phyloP scores from a whole-genome alignment of 2,797 vertebrate species.

The Synanceia verrucosa region DNA sequence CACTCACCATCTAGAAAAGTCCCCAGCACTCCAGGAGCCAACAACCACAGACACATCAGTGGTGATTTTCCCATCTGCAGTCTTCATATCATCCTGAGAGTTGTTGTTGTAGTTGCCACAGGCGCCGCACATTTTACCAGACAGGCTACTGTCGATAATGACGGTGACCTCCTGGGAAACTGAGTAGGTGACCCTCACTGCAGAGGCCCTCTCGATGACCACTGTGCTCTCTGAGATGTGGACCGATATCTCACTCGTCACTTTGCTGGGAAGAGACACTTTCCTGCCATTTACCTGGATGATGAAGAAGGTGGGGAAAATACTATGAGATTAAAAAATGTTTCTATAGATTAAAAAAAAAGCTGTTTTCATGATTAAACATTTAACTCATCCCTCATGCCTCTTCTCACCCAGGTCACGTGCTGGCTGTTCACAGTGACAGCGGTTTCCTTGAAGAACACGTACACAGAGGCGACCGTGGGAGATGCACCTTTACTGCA shows the following conservation, averaged over 20 bases:
- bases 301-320: not conserved
- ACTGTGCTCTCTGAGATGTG: constrained; percentile 60
- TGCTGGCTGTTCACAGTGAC: constrained; percentile 75
- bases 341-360: not conserved
- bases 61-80: constrained; percentile 57
- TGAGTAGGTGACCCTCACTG: constrained; percentile 73
- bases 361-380: not conserved
- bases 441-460: constrained; percentile 69
- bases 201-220: constrained; percentile 62
- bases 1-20: constrained; percentile 84
- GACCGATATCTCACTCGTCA: constrained; percentile 51
- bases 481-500: constrained; percentile 47
- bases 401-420: constrained; percentile 81
- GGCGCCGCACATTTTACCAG: constrained; percentile 75
- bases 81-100: constrained; percentile 70
- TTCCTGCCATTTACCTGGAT: constrained; percentile 81
- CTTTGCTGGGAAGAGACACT: constrained; percentile 66
- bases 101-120: constrained; percentile 85
- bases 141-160: constrained; percentile 54
- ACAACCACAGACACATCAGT: constrained; percentile 57
- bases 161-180: constrained; percentile 69
- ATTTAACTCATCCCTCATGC: not conserved
- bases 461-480: constrained; percentile 53
- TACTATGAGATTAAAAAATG: not conserved
- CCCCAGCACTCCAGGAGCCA: constrained; percentile 78